Evolutionary conservation across 2,888 invertebrate species (phyloP), one percentile per base, ranked within the genome.

Genomic region (Timandra comae): DNA sequence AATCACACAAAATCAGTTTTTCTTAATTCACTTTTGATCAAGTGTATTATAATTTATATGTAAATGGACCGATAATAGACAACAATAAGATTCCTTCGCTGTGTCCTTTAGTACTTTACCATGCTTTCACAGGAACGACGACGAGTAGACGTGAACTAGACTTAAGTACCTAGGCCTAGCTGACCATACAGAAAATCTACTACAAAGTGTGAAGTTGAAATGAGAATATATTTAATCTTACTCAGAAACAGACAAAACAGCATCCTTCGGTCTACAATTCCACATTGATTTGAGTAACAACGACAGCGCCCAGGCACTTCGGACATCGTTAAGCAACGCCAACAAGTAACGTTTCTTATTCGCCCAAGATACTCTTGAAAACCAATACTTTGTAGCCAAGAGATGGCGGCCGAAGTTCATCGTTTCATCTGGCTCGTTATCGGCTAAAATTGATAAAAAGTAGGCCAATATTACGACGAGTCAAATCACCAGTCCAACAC

Each of bases 221-320:
- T n/a, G n/a, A n/a, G n/a, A n/a, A n/a, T n/a, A n/a, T n/a, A n/a
- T n/a, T n/a, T n/a, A n/a, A n/a, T n/a, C 71, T 56, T 33, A 80
- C 82, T 69, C 64, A 54, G 49, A 55, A 12, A 56, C 46, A 23
- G 82, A 82, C 12, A 69, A 34, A 0, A 82, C 63, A 7, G 80
- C 68, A 44, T 84, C 84, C 40, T 82, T 84, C 1, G 73, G 70
- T 0, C 72, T 63, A 38, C 76, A 77, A 36, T 73, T 81, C 84
- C 84, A 84, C 30, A 80, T 63, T 1, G 75, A 72, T 33, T 81
- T 82, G n/a, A 84, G 54, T 0, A 84, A 44, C n/a, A 77, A 41
- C 0, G 80, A 79, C 0, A 84, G 42, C 0, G 79, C 45, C 75
- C 76, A 78, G 1, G 66, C 68, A 30, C 74, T 77, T 1, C 52